Conservation (phyloP, 2,888 invertebrate species). For the Spicauda simplicius region DNA sequence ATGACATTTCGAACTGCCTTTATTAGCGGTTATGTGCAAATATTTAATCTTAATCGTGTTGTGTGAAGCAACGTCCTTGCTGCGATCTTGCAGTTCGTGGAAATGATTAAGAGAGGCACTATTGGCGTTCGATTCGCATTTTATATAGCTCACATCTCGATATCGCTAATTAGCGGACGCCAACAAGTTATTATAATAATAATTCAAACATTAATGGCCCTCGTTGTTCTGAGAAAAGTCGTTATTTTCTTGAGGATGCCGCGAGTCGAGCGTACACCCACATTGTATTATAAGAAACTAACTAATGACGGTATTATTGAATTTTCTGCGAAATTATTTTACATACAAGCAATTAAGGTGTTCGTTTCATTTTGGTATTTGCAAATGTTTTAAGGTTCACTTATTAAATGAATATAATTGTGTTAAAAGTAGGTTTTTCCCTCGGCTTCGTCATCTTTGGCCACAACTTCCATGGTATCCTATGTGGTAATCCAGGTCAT, state of each 20-base stretch:
- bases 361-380: conserved; percentile 6
- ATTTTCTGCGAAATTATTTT: conserved; percentile 25
- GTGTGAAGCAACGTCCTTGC: conserved; percentile 29
- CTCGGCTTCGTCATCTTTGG: too few relatives aligned
- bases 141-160: conserved; percentile 22
- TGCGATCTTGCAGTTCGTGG: conserved; percentile 16
- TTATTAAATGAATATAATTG: too few relatives aligned
- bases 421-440: too few relatives aligned
- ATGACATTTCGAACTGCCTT: conserved; percentile 27
- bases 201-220: conserved; percentile 26
- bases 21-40: conserved; percentile 26
- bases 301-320: conserved; percentile 19
- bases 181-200: conserved; percentile 30
- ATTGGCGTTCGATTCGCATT: conserved; percentile 33
- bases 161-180: conserved; percentile 25
- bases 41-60: conserved; percentile 16
- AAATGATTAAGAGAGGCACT: conserved; percentile 21
- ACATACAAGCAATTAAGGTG: background rate
- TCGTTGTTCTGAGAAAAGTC: conserved; percentile 28
- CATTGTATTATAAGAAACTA: conserved; percentile 15
- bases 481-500: too few relatives aligned
- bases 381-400: background rate
- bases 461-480: too few relatives aligned
- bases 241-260: conserved; percentile 26
- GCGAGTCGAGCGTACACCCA: conserved; percentile 15